phyloP scores from a whole-genome alignment of 2,113 vertebrate genomes.

The Brienomyrus longianalis region DNA sequence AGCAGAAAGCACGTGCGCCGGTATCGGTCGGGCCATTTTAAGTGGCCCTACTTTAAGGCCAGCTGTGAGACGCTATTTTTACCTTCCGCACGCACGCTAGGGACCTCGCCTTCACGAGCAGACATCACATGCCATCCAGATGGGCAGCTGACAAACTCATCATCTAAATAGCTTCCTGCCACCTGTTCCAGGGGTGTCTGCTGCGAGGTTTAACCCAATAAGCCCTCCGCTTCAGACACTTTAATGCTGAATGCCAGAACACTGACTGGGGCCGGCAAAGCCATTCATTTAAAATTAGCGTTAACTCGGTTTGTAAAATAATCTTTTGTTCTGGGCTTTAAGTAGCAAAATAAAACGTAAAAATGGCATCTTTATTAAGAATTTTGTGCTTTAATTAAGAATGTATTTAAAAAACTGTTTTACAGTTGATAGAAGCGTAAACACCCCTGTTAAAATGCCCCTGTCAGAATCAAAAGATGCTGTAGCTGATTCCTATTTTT shows the following conservation, averaged over 20 bases:
- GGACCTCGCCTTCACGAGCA: conserved; percentile 66
- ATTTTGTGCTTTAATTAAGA: not conserved
- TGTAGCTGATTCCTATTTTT: too few species aligned
- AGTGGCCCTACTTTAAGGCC: conserved; percentile 49
- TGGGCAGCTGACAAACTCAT: conserved; percentile 80
- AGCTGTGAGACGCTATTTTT: conserved; percentile 62
- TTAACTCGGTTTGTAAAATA: not conserved
- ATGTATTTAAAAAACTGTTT: too few species aligned
- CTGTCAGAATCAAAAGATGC: too few species aligned
- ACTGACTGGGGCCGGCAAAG: not conserved
- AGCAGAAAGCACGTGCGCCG: too few species aligned
- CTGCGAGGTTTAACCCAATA: conserved; percentile 77
- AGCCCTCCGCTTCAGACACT: conserved; percentile 74
- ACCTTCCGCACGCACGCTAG: conserved; percentile 63
- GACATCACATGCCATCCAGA: conserved; percentile 78
- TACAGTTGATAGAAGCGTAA: too few species aligned
- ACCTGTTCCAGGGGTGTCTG: conserved; percentile 75
- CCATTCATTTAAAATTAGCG: not conserved
- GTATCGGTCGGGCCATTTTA: not conserved
- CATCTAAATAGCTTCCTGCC: conserved; percentile 91
- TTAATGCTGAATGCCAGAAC: conserved; percentile 71
- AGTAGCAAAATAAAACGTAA: not conserved
- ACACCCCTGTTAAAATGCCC: too few species aligned
- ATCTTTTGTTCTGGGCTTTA: not conserved
- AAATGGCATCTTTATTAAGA: not conserved